phyloP scores from a whole-genome alignment of 2,113 vertebrate genomes.

The Seriola quinqueradiata region DNA sequence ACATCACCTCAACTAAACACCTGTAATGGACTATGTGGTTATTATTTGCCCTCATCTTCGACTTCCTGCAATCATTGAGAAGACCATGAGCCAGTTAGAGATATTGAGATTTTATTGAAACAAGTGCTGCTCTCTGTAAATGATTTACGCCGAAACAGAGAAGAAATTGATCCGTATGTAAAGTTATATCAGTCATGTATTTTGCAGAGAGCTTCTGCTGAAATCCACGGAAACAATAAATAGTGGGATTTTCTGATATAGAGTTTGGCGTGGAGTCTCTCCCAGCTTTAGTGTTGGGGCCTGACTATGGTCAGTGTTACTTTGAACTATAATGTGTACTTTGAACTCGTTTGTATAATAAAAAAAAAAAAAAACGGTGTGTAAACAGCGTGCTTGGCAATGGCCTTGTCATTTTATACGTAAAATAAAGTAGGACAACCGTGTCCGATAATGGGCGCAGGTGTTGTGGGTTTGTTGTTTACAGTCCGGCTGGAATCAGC shows the following conservation, averaged over 20 bases:
- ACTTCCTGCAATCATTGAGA: neutral
- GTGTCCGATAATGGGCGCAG: conserved; percentile 66
- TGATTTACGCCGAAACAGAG: neutral
- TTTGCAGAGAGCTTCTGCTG: rapidly evolving
- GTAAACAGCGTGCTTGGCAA: neutral
- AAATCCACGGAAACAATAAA: neutral
- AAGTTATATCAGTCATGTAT: neutral
- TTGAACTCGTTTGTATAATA: neutral
- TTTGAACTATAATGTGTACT: neutral
- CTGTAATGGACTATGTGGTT: too few relatives aligned
- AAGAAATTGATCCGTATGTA: rapidly evolving
- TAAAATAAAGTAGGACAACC: too few relatives aligned
- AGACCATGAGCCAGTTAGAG: too few relatives aligned
- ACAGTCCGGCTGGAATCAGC: conserved; percentile 52
- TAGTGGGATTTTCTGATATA: neutral
- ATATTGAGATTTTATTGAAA: neutral
- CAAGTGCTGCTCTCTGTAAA: rapidly evolving
- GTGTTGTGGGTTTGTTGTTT: conserved; percentile 21
- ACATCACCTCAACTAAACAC: neutral
- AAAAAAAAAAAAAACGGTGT: too few relatives aligned
- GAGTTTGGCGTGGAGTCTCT: neutral
- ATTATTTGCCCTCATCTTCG: neutral
- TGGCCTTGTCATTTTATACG: rapidly evolving
- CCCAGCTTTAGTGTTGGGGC: neutral
- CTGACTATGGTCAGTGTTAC: neutral